Evolutionary conservation across 2,888 invertebrate species (phyloP).

Genomic region (Pammene fasciana): DNA sequence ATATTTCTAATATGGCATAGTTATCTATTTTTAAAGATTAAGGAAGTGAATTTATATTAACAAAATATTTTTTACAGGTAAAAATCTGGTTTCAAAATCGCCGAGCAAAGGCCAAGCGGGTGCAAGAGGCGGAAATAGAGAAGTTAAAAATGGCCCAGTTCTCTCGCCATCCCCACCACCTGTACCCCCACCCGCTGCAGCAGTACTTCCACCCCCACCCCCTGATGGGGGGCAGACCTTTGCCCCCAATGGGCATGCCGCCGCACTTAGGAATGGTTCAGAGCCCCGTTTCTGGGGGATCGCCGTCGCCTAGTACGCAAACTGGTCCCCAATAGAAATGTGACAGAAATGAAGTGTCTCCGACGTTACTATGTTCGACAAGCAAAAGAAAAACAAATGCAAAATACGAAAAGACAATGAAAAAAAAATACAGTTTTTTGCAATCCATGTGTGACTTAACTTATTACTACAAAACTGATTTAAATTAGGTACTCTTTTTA

Average conservation of each 20-base stretch:
- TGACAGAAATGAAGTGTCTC: background rate
- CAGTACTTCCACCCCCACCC: conserved; percentile 85
- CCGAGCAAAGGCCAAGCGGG: conserved; percentile 97
- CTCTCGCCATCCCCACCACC: conserved; percentile 84
- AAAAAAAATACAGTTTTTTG: too few species aligned
- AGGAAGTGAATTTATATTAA: too few species aligned
- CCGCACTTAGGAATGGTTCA: conserved; percentile 75
- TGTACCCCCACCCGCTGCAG: conserved; percentile 84
- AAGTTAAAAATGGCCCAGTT: conserved; percentile 93
- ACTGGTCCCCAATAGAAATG: conserved; percentile 47
- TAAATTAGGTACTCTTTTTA: too few species aligned
- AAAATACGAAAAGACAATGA: background rate
- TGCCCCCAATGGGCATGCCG: conserved; percentile 76
- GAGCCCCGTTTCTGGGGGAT: conserved; percentile 69
- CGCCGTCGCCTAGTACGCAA: conserved; percentile 75
- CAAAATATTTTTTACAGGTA: conserved; percentile 82
- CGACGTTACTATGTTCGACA: too few species aligned
- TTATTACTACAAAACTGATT: too few species aligned
- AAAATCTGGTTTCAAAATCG: conserved; percentile 98
- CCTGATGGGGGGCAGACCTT: conserved; percentile 81
- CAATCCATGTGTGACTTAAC: too few species aligned
- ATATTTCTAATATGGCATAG: too few species aligned
- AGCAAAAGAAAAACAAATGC: too few species aligned
- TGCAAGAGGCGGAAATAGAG: conserved; percentile 98
- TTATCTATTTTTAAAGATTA: too few species aligned